Conservation (phyloP, 2,113 vertebrate species). For the Anser brachyrhynchus region DNA sequence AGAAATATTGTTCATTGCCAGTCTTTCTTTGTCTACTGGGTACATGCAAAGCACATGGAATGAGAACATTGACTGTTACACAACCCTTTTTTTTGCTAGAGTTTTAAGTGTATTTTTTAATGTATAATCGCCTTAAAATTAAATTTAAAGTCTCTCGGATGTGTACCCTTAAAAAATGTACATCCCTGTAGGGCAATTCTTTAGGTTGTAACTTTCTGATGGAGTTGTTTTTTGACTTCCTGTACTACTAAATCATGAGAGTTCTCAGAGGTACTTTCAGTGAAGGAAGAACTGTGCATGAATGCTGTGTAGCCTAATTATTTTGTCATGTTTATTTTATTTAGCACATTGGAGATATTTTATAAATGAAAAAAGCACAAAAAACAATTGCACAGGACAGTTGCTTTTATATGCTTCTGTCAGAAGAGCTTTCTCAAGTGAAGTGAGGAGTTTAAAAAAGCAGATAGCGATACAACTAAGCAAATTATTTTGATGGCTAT, state of each 20-base stretch:
- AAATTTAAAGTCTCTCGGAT: background rate
- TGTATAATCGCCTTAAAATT: background rate
- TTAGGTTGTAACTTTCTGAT: background rate
- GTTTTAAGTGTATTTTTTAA: background rate
- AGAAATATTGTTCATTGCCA: background rate
- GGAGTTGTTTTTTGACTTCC: background rate
- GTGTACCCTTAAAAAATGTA: background rate
- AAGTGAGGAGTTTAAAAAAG: background rate
- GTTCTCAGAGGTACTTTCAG: background rate
- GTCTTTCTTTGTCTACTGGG: background rate
- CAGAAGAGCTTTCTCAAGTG: background rate
- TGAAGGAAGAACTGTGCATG: background rate
- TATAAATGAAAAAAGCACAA: background rate
- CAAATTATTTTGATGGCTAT: background rate
- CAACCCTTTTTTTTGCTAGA: background rate
- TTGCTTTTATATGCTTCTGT: background rate
- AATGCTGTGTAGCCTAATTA: background rate
- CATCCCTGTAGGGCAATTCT: background rate
- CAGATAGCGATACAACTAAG: background rate
- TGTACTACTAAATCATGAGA: background rate
- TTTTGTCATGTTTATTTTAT: background rate
- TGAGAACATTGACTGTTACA: background rate
- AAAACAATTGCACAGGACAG: background rate
- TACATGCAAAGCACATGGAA: background rate
- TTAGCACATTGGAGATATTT: background rate